Evolutionary conservation across 2,888 invertebrate species (phyloP).

Genomic region (Xestia sexstrigata): DNA sequence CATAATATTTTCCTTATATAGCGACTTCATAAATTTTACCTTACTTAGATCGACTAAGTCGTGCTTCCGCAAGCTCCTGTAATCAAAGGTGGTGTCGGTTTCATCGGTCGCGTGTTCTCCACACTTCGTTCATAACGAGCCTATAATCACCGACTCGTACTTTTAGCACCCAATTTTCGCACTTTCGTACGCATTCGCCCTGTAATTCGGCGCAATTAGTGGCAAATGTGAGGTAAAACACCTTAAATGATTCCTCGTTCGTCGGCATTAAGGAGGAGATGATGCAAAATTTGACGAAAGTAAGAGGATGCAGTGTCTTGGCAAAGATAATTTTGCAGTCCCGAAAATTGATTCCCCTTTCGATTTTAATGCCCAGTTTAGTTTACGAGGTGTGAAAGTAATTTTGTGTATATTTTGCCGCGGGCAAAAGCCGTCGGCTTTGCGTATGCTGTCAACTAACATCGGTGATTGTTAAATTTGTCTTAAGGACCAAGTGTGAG

Average conservation of each 20-base stretch:
- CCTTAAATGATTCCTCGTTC: constrained; percentile 65
- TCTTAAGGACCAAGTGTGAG: constrained; percentile 48
- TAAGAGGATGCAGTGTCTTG: constrained; percentile 38
- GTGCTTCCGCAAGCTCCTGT: constrained; percentile 41
- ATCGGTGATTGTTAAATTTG: constrained; percentile 64
- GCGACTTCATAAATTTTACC: not conserved
- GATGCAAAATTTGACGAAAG: constrained; percentile 60
- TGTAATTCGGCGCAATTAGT: constrained; percentile 83
- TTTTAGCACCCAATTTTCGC: constrained; percentile 87
- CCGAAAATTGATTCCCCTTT: not conserved
- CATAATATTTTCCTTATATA: not conserved
- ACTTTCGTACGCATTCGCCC: constrained; percentile 77
- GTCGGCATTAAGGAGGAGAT: constrained; percentile 54
- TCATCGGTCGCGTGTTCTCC: constrained; percentile 67
- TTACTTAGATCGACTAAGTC: constrained; percentile 25
- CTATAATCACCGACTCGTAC: constrained; percentile 68
- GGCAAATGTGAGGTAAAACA: constrained; percentile 68
- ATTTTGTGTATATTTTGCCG: constrained; percentile 31
- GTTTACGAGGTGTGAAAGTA: constrained; percentile 35
- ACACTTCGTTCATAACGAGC: constrained; percentile 64
- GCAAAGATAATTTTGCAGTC: constrained; percentile 55
- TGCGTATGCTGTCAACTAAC: constrained; percentile 56
- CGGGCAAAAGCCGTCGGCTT: constrained; percentile 53
- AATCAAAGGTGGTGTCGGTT: constrained; percentile 64
- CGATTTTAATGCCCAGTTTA: not conserved